phyloP scores from a whole-genome alignment of 2,888 invertebrate genomes.

The Sphaerophoria rueppellii region DNA sequence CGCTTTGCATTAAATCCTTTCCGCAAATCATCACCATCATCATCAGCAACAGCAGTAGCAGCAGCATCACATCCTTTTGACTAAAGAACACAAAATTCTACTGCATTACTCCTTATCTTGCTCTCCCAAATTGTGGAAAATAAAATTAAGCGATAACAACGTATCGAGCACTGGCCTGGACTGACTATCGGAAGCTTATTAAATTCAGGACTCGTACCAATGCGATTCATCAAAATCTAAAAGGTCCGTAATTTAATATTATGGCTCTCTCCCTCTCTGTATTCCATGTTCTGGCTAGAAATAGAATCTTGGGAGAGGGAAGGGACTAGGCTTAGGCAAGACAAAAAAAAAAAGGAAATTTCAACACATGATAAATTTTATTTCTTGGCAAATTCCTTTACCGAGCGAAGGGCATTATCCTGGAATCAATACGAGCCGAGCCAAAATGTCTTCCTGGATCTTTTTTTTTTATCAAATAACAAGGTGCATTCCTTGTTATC shows the following conservation, averaged over 20 bases:
- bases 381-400: slow-evolving; percentile 59
- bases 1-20: slow-evolving; percentile 27
- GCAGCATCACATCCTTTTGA: slow-evolving; percentile 25
- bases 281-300: background rate
- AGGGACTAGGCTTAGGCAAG: background rate
- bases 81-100: background rate
- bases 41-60: background rate
- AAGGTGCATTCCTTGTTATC: slow-evolving; percentile 59
- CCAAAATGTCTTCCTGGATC: slow-evolving; percentile 5
- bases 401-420: slow-evolving; percentile 50
- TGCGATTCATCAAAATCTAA: slow-evolving; percentile 73
- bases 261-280: background rate
- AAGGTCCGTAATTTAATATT: slow-evolving; percentile 69
- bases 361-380: slow-evolving; percentile 67
- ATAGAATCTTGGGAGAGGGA: background rate
- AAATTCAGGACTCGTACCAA: slow-evolving; percentile 67
- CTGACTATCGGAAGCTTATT: slow-evolving; percentile 26
- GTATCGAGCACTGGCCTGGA: background rate
- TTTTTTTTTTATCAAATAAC: slow-evolving; percentile 48
- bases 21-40: slow-evolving; percentile 42
- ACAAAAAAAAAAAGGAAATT: slow-evolving; percentile 17
- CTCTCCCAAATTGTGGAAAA: slow-evolving; percentile 14
- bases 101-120: slow-evolving; percentile 6
- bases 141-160: background rate
- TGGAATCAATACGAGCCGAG: slow-evolving; percentile 54